Percentiles rank a stretch among this genome's conserved stretches.
phyloP scores from a whole-genome alignment of 2,888 invertebrate species.

The Myathropa florea region DNA sequence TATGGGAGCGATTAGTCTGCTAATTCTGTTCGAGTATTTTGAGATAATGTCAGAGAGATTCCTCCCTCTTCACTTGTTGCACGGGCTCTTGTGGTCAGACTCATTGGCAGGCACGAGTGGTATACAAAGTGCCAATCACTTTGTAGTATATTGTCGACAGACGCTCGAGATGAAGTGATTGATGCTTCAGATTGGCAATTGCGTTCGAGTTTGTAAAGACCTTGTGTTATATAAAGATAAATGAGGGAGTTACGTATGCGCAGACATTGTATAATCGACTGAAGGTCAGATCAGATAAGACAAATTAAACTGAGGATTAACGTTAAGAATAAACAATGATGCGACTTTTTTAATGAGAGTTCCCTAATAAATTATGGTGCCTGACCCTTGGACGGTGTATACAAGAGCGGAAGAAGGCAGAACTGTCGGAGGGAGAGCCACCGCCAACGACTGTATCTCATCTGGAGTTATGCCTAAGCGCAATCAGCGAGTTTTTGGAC shows the following conservation, averaged over 20 bases:
- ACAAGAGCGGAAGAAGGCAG: no score
- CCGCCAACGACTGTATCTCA: no score
- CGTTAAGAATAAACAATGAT: no score
- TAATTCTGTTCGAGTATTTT: conserved; percentile 35
- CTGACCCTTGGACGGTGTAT: no score
- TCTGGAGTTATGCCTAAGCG: no score
- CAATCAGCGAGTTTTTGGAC: no score
- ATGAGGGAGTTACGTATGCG: not conserved
- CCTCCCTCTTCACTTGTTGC: not conserved
- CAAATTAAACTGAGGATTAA: not conserved
- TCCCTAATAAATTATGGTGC: no score
- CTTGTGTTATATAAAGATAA: not conserved
- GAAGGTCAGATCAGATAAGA: not conserved
- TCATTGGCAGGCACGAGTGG: conserved; percentile 7
- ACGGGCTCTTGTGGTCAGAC: not conserved
- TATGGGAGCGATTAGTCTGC: conserved; percentile 59
- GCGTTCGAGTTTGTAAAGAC: not conserved
- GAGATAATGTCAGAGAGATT: not conserved
- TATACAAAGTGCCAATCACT: conserved; percentile 40
- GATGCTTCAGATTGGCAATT: not conserved
- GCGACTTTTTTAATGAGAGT: no score
- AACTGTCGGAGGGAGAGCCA: no score
- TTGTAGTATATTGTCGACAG: not conserved
- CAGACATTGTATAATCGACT: not conserved
- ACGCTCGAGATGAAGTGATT: not conserved